Base-by-base conservation (phyloP, 2,797 vertebrate species). In the Oryzias sinensis region DNA sequence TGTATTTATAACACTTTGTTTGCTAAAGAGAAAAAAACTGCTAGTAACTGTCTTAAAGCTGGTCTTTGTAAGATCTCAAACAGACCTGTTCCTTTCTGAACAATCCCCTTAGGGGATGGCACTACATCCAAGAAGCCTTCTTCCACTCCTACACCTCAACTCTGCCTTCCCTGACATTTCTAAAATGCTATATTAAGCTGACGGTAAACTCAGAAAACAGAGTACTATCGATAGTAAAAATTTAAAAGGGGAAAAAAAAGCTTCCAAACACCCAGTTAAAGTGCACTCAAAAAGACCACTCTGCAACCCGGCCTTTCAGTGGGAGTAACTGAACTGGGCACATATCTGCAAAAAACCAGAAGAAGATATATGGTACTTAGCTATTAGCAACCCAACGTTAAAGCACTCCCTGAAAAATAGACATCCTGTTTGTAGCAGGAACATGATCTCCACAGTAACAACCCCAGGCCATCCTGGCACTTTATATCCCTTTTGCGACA, bases 211-310 rank as follows among this genome's bases (percentile, higher is more conserved):
- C 61, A 47, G 25, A 59, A 56, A 56, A 58, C 60, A 1, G 4
- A 42, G 14, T 40, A 86, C 83, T 84, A 86, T 77, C 78, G 76
- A 87, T 72, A 77, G 73, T 33, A 49, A 49, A 48, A 59, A 59
- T 57, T 72, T 79, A 74, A 81, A 81, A 79, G 71, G 61, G 70
- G 56, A 58, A 72, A 40, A 72, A 58, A 58, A 72, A 41, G 62
- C 76, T 56, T 72, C 66, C 53, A 61, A 74, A 83, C 69, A 72
- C 61, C 48, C 43, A 56, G 70, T 57, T 54, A 79, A 75, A 86
- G 85, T 85, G 83, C 81, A 75, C 82, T 74, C 56, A 53, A 53
- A 47, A 52, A 52, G 67, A 66, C 65, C 65, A 76, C 72, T 86
- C 63, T 58, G 70, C 37, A 46, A 63, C 62, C 55, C 29, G 76